phyloP scores from a whole-genome alignment of 2,888 invertebrate genomes.

The Endotricha flammealis region DNA sequence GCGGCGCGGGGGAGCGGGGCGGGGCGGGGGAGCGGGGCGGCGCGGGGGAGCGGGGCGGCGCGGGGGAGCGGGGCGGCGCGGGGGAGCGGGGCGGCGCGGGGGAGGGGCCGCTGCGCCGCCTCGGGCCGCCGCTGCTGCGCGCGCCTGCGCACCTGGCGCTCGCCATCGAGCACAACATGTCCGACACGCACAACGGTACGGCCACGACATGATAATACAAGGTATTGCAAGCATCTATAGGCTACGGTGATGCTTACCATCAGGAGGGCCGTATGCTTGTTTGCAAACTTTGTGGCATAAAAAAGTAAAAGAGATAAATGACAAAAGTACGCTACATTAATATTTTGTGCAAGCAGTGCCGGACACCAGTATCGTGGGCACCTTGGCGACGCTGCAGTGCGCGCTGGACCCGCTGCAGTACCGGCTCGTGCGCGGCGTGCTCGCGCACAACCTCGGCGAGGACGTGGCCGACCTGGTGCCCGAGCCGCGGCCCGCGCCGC shows the following conservation, averaged over 20 bases:
- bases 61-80: constrained; percentile 88
- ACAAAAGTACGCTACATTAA: too few species aligned
- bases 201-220: too few species aligned
- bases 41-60: constrained; percentile 84
- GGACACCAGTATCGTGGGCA: constrained; percentile 90
- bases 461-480: constrained; percentile 57
- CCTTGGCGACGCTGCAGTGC: constrained; percentile 89
- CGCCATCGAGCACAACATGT: constrained; percentile 89
- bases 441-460: constrained; percentile 94
- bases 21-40: constrained; percentile 67
- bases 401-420: constrained; percentile 91
- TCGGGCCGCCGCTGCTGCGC: constrained; percentile 84
- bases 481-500: constrained; percentile 16
- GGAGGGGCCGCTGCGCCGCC: constrained; percentile 47
- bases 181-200: constrained; percentile 75
- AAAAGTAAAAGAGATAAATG: too few species aligned
- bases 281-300: too few species aligned
- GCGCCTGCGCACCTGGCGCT: constrained; percentile 90
- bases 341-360: too few species aligned
- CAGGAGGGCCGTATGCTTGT: too few species aligned
- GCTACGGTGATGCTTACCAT: too few species aligned
- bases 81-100: constrained; percentile 74
- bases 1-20: constrained; percentile 89
- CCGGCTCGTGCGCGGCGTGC: constrained; percentile 89
- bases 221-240: too few species aligned